These are phyloP conservation scores for Dyspetes luteomarginatus DNA, from an alignment of 2,888 invertebrate species.

Conservation along the genomic window DNA sequence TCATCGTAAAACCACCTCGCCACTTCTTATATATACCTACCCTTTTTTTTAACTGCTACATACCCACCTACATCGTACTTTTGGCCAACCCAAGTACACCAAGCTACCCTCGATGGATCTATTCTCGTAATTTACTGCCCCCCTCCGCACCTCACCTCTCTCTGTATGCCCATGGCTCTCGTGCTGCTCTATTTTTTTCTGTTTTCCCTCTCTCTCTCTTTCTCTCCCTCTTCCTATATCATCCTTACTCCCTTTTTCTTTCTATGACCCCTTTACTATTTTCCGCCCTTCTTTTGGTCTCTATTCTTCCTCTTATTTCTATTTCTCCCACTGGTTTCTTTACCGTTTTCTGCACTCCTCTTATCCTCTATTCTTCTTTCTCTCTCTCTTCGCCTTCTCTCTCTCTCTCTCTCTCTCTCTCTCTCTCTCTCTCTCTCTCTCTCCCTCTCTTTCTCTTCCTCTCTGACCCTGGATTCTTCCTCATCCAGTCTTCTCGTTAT, in stretches of 20 bases:
- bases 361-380: conserved; percentile 25
- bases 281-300: neutral
- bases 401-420: neutral
- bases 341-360: conserved; percentile 17
- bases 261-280: conserved; percentile 4
- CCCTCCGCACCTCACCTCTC: conserved; percentile 5
- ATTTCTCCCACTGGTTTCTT: neutral
- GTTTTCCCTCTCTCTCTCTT: neutral
- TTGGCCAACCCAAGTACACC: conserved; percentile 55
- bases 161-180: conserved; percentile 8
- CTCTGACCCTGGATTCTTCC: conserved; percentile 21
- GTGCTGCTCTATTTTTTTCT: neutral
- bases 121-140: conserved; percentile 58
- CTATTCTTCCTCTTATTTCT: neutral
- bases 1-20: conserved; percentile 58
- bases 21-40: conserved; percentile 65
- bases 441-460: neutral
- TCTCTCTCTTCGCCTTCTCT: neutral
- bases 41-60: conserved; percentile 62
- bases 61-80: conserved; percentile 63
- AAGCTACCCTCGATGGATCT: conserved; percentile 59
- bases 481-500: conserved; percentile 42
- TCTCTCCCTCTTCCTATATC: neutral
- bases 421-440: conserved; percentile 2
- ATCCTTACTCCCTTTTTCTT: neutral